Conservation (phyloP, 2,113 vertebrate species). For the Trematocara marginatum region DNA sequence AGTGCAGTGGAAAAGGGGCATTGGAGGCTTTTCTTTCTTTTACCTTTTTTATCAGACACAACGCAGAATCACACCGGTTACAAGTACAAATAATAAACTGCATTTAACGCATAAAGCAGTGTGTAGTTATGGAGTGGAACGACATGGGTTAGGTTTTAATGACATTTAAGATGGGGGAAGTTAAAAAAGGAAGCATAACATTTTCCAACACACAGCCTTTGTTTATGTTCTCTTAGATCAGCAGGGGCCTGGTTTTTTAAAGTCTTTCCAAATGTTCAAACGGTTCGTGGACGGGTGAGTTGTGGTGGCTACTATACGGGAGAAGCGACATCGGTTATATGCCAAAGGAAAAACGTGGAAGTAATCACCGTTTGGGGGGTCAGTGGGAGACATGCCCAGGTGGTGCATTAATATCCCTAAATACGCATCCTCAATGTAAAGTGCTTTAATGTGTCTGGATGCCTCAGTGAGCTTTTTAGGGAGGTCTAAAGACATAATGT, state of each 20-base stretch:
- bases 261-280: constrained; percentile 39
- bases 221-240: neutral
- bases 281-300: neutral
- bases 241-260: constrained; percentile 41
- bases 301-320: constrained; percentile 41
- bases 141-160: neutral
- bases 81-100: neutral
- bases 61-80: too few relatives aligned
- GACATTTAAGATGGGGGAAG: neutral
- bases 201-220: neutral
- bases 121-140: neutral
- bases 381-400: constrained; percentile 18
- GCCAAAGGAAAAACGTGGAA: constrained; percentile 17
- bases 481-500: constrained; percentile 66
- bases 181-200: neutral
- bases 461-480: constrained; percentile 31
- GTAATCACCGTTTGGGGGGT: accelerated
- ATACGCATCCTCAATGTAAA: constrained; percentile 77
- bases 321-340: constrained; percentile 53
- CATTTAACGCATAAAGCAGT: neutral
- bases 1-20: too few relatives aligned
- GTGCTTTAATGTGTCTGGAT: constrained; percentile 24
- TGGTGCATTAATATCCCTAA: constrained; percentile 65
- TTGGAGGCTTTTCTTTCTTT: too few relatives aligned
- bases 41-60: too few relatives aligned